Evolutionary conservation across 2,113 vertebrate genomes (phyloP), one percentile per base, ranked within the genome.

Genomic region (Oriolus oriolus): DNA sequence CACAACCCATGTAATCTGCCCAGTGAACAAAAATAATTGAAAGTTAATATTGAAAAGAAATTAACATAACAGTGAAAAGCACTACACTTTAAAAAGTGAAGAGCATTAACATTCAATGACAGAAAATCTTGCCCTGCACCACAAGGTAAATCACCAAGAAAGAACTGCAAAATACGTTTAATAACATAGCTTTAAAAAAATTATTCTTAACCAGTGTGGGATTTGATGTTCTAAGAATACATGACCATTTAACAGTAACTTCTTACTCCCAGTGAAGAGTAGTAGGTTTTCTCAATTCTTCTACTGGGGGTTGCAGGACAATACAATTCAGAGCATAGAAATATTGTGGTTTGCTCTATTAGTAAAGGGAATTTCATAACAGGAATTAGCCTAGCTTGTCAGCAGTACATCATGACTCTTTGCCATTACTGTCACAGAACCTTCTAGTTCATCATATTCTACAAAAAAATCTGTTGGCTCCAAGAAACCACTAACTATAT

Each of bases 141-240:
- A 70, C 10, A 59, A 68, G 27, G 18, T 31, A 31, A 63, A 35
- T 64, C 45, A 76, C 15, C 33, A 77, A 61, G 26, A 73, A 85
- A 15, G 19, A 66, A 74, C 8, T 63, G 19, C 35, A 90, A 84
- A 86, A 20, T 35, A 75, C 1, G 7, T 64, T 82, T 44, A 84
- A 24, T 22, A 65, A 41, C 4, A 45, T 2, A 33, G 18, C 53
- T 47, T n/a, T 20, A 7, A 41, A 52, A 52, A 47, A 23, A 2
- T 2, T 0, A 18, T 42, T 18, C 4, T 47, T 42, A 13, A 42
- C 22, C 13, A 20, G 13, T 21, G 19, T 45, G 35, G 31, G 35
- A 76, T 73, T 17, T 79, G 23, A 71, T 69, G 20, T 69, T 85
- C 26, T 31, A 41, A 80, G 45, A 86, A 61, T 9, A 74, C 8